Conservation (phyloP, 2,113 vertebrate species). For the Peromyscus polionotus region DNA sequence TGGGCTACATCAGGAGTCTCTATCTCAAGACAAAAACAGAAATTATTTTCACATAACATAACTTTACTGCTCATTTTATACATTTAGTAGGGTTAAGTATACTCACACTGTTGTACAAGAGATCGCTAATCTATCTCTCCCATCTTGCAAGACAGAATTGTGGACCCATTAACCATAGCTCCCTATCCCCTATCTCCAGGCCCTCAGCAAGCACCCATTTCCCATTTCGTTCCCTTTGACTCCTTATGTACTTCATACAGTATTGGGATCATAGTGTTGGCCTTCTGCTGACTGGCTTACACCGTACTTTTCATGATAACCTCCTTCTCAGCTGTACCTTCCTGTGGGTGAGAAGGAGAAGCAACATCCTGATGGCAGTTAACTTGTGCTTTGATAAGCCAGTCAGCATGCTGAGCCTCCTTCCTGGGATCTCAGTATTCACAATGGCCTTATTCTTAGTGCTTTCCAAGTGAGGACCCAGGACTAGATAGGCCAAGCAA, state of each 20-base stretch:
- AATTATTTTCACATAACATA: not conserved
- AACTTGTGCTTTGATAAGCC: not conserved
- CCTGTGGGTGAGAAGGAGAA: not conserved
- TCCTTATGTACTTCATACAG: not conserved
- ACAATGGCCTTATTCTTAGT: not conserved
- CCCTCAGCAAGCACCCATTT: not conserved
- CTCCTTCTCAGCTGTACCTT: not conserved
- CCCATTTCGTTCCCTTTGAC: not conserved
- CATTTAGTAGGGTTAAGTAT: not conserved
- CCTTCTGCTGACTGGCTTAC: not conserved
- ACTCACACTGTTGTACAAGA: not conserved
- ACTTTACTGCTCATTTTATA: not conserved
- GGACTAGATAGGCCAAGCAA: not conserved
- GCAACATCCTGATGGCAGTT: not conserved
- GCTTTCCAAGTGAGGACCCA: not conserved
- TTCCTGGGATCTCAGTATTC: not conserved
- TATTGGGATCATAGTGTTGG: not conserved
- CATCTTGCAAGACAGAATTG: slow-evolving; percentile 21
- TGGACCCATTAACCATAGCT: not conserved
- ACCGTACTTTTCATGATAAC: not conserved
- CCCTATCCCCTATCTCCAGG: not conserved
- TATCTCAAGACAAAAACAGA: not conserved
- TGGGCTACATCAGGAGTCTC: not conserved
- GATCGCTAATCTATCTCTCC: not conserved
- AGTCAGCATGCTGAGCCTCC: not conserved